Conservation (phyloP, 2,113 vertebrate species). For the Vicugna pacos region DNA sequence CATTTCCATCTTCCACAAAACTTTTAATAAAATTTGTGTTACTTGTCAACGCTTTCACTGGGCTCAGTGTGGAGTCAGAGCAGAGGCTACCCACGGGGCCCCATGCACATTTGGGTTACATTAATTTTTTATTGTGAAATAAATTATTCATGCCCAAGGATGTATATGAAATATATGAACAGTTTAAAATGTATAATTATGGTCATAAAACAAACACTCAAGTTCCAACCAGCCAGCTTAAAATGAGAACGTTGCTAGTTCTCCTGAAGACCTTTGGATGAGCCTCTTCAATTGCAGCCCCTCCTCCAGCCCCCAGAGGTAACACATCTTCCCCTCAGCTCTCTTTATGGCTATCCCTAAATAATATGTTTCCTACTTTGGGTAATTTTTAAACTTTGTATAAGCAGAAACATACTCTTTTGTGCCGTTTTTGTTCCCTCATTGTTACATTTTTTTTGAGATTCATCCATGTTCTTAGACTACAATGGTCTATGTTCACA, state of each 20-base stretch:
- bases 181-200: background rate
- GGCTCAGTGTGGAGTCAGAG: background rate
- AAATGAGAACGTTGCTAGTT: background rate
- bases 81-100: background rate
- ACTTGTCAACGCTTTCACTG: background rate
- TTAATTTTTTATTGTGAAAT: background rate
- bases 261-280: background rate
- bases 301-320: no score
- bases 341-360: background rate
- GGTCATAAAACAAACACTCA: background rate
- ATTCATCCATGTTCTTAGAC: background rate
- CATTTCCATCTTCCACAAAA: background rate
- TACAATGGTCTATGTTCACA: background rate
- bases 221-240: background rate
- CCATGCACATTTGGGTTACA: background rate
- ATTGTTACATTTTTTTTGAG: background rate
- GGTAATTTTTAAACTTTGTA: background rate
- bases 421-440: background rate
- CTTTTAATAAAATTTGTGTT: background rate
- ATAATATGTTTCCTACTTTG: background rate
- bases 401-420: background rate
- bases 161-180: background rate
- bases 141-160: background rate
- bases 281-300: background rate
- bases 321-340: background rate